A percentile compares a stretch with the other conserved stretches of the same genome.
These are phyloP conservation scores for Lepas anatifera DNA, from an alignment of 2,888 invertebrate genomes.

Conservation along the genomic window DNA sequence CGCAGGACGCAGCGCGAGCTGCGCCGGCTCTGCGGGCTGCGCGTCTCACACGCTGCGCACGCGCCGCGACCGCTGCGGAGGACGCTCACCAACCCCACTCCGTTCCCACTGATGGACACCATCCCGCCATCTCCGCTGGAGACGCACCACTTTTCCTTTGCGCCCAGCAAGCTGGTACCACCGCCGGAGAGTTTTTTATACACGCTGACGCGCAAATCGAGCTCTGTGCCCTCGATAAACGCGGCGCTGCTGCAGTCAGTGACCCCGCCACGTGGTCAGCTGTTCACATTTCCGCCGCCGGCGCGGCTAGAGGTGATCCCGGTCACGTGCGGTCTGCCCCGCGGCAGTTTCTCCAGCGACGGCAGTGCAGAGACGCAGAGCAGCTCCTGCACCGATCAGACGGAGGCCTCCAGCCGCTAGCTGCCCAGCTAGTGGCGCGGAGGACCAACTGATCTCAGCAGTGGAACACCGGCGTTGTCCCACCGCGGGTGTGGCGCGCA, in stretches of 20 bases:
- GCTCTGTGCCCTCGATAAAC: background rate
- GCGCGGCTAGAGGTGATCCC: background rate
- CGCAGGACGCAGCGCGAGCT: constrained; percentile 49
- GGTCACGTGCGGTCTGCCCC: background rate
- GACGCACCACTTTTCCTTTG: background rate
- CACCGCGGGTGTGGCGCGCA: too few relatives aligned
- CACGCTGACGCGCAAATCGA: background rate
- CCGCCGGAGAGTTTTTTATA: background rate
- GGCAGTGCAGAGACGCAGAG: background rate
- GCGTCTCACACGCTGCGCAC: background rate
- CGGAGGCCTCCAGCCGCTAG: constrained; percentile 6
- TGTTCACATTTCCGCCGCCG: background rate
- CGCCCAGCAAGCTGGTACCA: background rate
- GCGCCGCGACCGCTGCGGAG: background rate
- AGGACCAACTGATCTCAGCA: background rate
- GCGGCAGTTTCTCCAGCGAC: constrained; percentile 5
- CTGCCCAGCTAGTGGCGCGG: background rate
- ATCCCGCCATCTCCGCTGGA: background rate
- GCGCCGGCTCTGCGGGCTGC: constrained; percentile 39
- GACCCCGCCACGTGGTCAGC: background rate
- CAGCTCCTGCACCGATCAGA: background rate
- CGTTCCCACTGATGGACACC: constrained; percentile 1
- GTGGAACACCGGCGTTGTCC: too few relatives aligned
- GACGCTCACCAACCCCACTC: background rate
- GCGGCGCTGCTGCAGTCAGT: background rate